Base-by-base conservation (phyloP, 2,113 vertebrate genomes). In the Donacobius atricapilla region DNA sequence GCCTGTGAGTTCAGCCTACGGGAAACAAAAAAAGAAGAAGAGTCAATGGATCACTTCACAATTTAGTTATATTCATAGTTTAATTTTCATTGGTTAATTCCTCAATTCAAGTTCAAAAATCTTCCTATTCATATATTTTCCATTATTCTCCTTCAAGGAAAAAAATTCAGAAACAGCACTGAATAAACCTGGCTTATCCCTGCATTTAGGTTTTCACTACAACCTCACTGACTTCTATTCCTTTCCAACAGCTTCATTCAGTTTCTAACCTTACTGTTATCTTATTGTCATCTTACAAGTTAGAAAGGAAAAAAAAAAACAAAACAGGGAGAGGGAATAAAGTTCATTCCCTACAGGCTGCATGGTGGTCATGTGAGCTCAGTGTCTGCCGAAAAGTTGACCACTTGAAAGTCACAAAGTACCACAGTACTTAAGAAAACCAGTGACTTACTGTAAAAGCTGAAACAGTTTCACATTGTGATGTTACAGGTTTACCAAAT, bases 1-100 rank as follows among this genome's bases (percentile, higher is more conserved):
- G 98, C 99, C 99, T 8, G 99, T 99, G 96, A 99, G 98, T 97
- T 99, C 99, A 95, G 99, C 99, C 99, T 99, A 39, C 0, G 40
- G 19, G 30, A 12, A 45, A 28, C 18, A 37, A n/a, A 44, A 45
- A 35, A 7, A 16, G 7, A 33, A 31, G 24, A 11, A 89, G 54
- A 13, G 69, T 40, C 19, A 33, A 39, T 78, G 63, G 61, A 17
- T 47, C 10, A 2, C 39, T 68, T 47, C 12, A n/a, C 25, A 20
- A 13, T 12, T 16, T 3, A 37, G 25, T 40, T 68, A 7, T 16
- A 54, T 6, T 47, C 20, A 6, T 6, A 47, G 35, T 39, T 80
- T 76, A 6, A 2, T 37, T 89, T 69, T 69, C 9, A 4, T 15
- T 33, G 9, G 33, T 76, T 47, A 83, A n/a, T 51, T 68, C 24